Percentiles rank a stretch among this genome's conserved stretches.
Conservation (phyloP, 35 echinoderm and acorn worm genomes). For the Heliocidaris erythrogramma region DNA sequence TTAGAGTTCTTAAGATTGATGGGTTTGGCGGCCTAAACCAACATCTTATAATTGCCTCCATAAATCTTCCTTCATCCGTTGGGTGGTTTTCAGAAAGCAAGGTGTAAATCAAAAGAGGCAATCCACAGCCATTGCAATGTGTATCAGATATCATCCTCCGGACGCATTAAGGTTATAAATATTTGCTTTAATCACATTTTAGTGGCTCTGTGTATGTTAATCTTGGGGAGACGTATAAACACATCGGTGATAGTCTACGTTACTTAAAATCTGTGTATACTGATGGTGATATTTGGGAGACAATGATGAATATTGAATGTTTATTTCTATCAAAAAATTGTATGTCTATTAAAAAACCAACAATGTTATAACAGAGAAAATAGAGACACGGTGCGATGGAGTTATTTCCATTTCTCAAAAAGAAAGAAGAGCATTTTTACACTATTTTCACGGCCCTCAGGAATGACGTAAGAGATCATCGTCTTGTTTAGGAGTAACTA, state of each 20-base stretch:
- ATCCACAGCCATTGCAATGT: not conserved
- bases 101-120: not conserved
- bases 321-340: not conserved
- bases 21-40: not conserved
- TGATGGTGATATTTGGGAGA: not conserved
- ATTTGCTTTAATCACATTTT: not conserved
- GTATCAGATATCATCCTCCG: not conserved
- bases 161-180: not conserved
- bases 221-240: not conserved
- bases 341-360: too few relatives aligned
- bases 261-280: not conserved
- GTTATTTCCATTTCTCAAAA: too few relatives aligned
- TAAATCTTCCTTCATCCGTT: slow-evolving; percentile 1
- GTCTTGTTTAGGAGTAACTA: too few relatives aligned
- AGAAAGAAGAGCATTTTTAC: too few relatives aligned
- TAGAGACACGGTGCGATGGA: too few relatives aligned
- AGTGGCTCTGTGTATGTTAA: not conserved
- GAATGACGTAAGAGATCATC: too few relatives aligned
- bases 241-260: too few relatives aligned
- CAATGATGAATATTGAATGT: not conserved
- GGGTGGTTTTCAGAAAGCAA: not conserved
- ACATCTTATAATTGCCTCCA: slow-evolving; percentile 12
- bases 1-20: not conserved
- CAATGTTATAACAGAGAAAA: too few relatives aligned
- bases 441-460: too few relatives aligned